Base-by-base conservation (phyloP, 2,888 invertebrate genomes). In the Drosophila anomelani region DNA sequence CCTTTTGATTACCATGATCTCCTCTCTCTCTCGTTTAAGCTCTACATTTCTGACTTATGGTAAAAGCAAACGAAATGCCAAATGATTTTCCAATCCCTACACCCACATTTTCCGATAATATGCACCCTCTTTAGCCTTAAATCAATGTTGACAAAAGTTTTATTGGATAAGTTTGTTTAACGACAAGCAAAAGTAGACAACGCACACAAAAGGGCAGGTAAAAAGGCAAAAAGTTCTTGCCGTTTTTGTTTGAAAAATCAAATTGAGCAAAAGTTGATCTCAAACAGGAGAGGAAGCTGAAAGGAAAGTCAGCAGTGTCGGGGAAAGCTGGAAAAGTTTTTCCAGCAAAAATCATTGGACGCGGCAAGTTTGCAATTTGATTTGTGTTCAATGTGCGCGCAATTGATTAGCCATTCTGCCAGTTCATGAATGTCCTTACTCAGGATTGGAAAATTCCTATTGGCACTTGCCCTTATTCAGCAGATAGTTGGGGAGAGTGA, bases 141-240 rank as follows among this genome's bases (percentile, higher is more conserved):
- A 91, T 91, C 91, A 91, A 91, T 91, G 91, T 91, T 91, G 90
- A 91, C 91, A 90, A 92, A 90, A 92, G 90, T 92, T 92, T 92
- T 92, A 92, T 92, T 92, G 92, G 92, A 92, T 92, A 92, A 92
- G 91, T 92, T 92, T 92, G 91, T 92, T 91, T 91, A 87, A 89
- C 77, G 88, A 89, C 86, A 83, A 79, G 76, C 75, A 68, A 73
- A 77, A 70, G 46, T 49, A 64, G 47, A 72, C 47, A 23, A 53
- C 54, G 56, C 58, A 69, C 62, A 60, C 75, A 74, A 69, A 62
- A 63, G 77, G 62, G 57, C 63, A 84, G 81, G 85, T 81, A 80
- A 88, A 81, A 89, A 80, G 79, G 78, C 76, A 53, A 75, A 79
- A 78, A 84, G 15, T 71, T 71, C 64, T 68, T 61, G 46, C 59